phyloP scores from a whole-genome alignment of 2,888 invertebrate species.

The Melieria picta region DNA sequence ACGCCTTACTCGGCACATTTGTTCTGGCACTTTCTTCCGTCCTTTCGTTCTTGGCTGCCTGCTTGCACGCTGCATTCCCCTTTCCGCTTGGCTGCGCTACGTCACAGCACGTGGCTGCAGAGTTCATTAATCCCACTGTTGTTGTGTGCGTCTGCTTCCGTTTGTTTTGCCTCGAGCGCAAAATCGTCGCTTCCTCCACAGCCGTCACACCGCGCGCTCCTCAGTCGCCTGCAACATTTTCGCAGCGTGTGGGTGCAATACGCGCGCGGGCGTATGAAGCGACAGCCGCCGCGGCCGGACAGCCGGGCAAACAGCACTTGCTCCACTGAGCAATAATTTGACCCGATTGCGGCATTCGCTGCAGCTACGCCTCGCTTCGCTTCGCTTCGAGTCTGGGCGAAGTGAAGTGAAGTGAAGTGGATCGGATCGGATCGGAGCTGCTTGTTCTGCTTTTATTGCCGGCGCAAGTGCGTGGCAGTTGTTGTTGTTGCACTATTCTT shows the following conservation, averaged over 20 bases:
- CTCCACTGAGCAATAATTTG: conserved; percentile 35
- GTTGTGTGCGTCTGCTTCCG: conserved; percentile 32
- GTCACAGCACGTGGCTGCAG: background rate
- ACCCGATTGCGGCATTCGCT: conserved; percentile 29
- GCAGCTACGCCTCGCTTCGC: no score
- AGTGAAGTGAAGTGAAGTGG: no score
- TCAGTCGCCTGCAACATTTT: background rate
- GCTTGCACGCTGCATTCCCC: no score
- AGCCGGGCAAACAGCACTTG: conserved; percentile 30
- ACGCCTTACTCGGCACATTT: background rate
- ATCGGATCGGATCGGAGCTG: no score
- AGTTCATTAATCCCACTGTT: conserved; percentile 37
- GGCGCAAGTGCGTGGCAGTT: no score
- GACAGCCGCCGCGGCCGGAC: conserved; percentile 29
- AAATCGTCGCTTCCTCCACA: conserved; percentile 25
- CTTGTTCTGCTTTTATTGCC: no score
- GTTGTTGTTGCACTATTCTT: no score
- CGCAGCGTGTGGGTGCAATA: background rate
- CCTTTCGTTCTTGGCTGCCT: background rate
- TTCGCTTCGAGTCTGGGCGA: no score
- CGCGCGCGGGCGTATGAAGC: conserved; percentile 8
- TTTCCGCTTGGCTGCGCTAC: no score
- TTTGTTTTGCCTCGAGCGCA: conserved; percentile 31
- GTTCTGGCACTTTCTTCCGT: background rate
- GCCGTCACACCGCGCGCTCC: background rate